Evolutionary conservation across 2,888 invertebrate species (phyloP), one percentile per base, ranked within the genome.

Genomic region (Phalera bucephala): DNA sequence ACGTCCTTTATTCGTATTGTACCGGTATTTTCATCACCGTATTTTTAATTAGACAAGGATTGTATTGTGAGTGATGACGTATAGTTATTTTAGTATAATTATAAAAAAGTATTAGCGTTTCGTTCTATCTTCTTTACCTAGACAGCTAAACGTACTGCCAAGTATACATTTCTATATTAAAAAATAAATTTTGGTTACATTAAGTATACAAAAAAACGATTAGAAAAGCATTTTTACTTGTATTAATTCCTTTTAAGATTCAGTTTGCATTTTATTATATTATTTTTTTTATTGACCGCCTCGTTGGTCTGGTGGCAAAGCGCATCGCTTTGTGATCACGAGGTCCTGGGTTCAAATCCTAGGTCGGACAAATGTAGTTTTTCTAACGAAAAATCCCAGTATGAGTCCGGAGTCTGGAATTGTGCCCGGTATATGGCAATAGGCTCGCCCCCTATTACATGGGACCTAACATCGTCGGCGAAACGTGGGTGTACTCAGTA

Each of bases 91-190:
- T 48, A 55, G 52, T 49, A 46, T 60, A 60, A 45, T 36, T 47
- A 44, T 31, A 52, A 35, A n/a, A 47, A 43, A 42, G 33, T 47
- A 54, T 49, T 48, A 47, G 30, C 34, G 22, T 36, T 45, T 31
- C 21, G 10, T 40, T 15, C 14, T 45, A 48, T 41, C 39, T 45
- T 50, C 41, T 45, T 35, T 50, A 33, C 46, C 45, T 58, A 52
- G 56, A 65, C 63, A 64, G 62, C 66, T 68, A 67, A 57, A 52
- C 36, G 36, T 62, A 67, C 68, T 64, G 71, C 67, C 71, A 60
- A 60, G 35, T 46, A 43, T 44, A 41, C 46, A 38, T 42, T 46
- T 33, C 34, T 40, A 19, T 36, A 40, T 45, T 31, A 36, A 29
- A 45, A 52, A 36, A 32, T 51, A 40, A 42, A 45, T 52, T 47